A percentile compares a stretch with the other conserved stretches of the same genome.
Evolutionary conservation across 1,140 invertebrate species (phyloP).

Genomic region (Zaprionus tsacasi): DNA sequence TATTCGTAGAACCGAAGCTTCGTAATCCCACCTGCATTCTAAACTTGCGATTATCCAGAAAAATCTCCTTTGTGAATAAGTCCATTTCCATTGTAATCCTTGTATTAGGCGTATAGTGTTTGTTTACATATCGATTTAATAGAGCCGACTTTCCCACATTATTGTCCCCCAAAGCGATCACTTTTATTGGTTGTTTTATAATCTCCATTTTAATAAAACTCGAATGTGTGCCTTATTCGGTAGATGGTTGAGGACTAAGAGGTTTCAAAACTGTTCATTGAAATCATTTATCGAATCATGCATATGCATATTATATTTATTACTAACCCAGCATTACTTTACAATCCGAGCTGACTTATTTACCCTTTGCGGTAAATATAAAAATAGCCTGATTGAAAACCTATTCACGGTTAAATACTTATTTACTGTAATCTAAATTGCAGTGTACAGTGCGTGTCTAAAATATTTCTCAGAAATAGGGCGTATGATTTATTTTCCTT

Average conservation of each 20-base stretch:
- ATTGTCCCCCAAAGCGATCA: not conserved
- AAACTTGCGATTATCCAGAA: constrained; percentile 97
- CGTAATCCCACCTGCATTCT: constrained; percentile 96
- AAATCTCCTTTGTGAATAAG: constrained; percentile 96
- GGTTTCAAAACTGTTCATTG: not conserved
- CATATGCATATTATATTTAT: not conserved
- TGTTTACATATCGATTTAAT: not conserved
- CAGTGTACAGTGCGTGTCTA: too few relatives aligned
- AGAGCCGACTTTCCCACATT: not conserved
- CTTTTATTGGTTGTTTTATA: not conserved
- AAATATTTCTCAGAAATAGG: too few relatives aligned
- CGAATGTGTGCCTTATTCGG: not conserved
- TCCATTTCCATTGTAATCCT: not conserved
- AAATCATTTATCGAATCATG: not conserved
- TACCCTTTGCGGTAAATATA: not conserved
- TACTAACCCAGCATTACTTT: not conserved
- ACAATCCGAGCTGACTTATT: not conserved
- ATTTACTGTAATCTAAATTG: too few relatives aligned
- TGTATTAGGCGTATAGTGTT: not conserved
- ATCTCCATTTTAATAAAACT: not conserved
- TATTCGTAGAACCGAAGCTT: not conserved
- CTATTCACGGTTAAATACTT: too few relatives aligned
- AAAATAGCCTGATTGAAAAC: not conserved
- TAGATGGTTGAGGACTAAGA: not conserved
- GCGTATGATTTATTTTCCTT: too few relatives aligned